Conservation (phyloP, 2,113 vertebrate genomes). For the Poecilia latipinna region DNA sequence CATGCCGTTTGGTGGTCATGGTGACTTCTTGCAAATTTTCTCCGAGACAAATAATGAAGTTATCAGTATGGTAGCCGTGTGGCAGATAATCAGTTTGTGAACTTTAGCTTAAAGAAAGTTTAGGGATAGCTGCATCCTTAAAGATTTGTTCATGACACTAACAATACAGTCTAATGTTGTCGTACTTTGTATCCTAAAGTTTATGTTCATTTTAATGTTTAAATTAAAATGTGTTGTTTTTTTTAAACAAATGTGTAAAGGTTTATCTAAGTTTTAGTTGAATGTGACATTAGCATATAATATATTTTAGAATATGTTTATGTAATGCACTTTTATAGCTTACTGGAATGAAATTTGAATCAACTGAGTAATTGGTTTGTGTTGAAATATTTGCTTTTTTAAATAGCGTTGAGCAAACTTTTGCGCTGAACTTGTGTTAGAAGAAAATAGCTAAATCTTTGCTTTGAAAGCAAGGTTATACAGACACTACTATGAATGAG, state of each 20-base stretch:
- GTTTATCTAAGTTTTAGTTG: background rate
- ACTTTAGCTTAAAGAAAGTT: background rate
- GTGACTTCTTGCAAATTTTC: conserved; percentile 49
- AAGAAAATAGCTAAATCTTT: background rate
- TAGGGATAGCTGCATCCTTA: background rate
- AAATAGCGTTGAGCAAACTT: background rate
- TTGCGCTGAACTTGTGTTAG: background rate
- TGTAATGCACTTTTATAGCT: background rate
- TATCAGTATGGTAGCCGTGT: conserved; percentile 49
- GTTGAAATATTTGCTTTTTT: background rate
- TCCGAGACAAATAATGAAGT: conserved; percentile 47
- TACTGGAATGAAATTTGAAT: background rate
- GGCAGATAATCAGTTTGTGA: conserved; percentile 16
- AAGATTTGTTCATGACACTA: background rate
- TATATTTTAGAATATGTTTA: background rate
- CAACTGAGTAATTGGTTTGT: background rate
- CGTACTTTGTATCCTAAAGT: background rate
- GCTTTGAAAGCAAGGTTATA: background rate
- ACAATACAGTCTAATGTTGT: background rate
- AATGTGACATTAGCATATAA: background rate
- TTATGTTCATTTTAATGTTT: background rate
- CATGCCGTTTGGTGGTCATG: conserved; percentile 58
- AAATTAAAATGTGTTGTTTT: no score
- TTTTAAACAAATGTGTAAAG: no score
- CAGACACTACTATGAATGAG: background rate